Conservation (phyloP, 2,113 vertebrate genomes). For the Mesoclemmys tuberculata region DNA sequence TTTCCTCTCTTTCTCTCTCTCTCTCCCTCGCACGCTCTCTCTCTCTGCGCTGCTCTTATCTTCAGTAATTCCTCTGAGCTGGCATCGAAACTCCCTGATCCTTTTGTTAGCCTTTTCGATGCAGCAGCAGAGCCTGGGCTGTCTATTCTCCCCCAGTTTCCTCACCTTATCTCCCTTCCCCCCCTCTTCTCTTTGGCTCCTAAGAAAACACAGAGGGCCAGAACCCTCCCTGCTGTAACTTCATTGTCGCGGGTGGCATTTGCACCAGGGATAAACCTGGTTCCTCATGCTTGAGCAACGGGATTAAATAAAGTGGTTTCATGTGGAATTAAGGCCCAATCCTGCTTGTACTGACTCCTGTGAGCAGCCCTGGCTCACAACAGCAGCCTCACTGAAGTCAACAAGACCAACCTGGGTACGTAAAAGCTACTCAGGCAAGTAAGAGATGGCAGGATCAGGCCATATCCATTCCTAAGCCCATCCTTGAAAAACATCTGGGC, state of each 20-base stretch:
- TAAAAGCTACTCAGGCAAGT: not conserved
- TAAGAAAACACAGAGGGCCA: not conserved
- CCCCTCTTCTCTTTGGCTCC: not conserved
- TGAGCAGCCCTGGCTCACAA: not conserved
- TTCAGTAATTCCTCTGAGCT: not conserved
- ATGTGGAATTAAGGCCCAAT: not conserved
- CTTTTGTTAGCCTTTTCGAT: constrained; percentile 8
- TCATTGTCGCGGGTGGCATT: not conserved
- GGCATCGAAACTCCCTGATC: not conserved
- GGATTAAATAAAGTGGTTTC: not conserved
- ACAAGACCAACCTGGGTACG: not conserved
- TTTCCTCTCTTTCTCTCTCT: not conserved
- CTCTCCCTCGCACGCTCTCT: no score
- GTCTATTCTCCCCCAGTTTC: not conserved
- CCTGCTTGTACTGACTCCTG: not conserved
- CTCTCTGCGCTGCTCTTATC: not conserved
- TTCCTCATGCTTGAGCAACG: constrained; percentile 8
- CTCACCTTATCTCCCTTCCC: not conserved
- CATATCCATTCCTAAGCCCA: not conserved
- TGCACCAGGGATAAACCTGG: not conserved
- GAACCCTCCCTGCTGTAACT: not conserved
- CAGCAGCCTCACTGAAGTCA: not conserved
- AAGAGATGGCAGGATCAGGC: not conserved
- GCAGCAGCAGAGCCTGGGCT: not conserved
- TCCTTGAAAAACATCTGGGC: not conserved